A percentile compares a stretch with the other conserved stretches of the same genome.
Evolutionary conservation across 2,797 vertebrate genomes (phyloP).

Genomic region (Numenius phaeopus): DNA sequence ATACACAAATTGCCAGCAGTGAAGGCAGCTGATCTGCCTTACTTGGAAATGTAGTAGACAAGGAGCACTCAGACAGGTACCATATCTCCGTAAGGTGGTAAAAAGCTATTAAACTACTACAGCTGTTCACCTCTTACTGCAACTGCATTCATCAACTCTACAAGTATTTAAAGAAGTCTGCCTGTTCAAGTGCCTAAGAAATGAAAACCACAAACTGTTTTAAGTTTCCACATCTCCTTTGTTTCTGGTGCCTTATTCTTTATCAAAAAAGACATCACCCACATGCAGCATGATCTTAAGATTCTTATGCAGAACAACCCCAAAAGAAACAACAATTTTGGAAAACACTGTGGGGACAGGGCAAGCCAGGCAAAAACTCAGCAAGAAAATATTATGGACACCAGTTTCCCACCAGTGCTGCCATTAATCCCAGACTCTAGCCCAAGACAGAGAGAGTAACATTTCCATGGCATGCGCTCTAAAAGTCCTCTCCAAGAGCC

Average conservation of each 20-base stretch:
- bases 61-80: background rate
- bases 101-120: background rate
- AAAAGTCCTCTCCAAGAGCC: background rate
- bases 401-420: background rate
- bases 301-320: background rate
- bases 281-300: background rate
- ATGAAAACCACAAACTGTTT: background rate
- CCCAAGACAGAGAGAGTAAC: background rate
- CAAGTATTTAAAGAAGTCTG: background rate
- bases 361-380: background rate
- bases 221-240: background rate
- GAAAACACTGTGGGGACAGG: background rate
- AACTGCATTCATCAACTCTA: background rate
- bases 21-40: background rate
- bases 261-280: background rate
- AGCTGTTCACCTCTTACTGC: background rate
- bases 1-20: background rate
- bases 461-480: background rate
- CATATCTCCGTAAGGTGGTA: background rate
- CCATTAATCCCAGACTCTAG: background rate
- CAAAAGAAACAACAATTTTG: background rate
- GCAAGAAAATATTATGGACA: background rate
- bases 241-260: background rate
- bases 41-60: background rate
- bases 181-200: background rate